A percentile compares a stretch with the other conserved stretches of the same genome.
Evolutionary conservation across 2,888 invertebrate genomes (phyloP).

Genomic region (Leptothorax acervorum): DNA sequence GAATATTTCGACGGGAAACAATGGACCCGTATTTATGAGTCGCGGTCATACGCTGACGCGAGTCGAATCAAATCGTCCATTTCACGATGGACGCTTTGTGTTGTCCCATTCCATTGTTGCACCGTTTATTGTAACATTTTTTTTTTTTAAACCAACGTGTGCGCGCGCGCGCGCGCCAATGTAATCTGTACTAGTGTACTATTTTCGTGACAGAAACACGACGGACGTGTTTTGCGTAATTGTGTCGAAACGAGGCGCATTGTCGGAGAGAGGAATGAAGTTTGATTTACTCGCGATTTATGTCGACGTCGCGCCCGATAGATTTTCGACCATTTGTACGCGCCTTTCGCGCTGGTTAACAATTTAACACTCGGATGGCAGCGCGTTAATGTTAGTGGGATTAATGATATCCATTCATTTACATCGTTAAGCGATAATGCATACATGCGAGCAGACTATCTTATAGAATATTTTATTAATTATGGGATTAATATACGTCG

Average conservation of each 20-base stretch:
- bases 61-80: constrained; percentile 33
- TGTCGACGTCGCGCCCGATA: background rate
- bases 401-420: constrained; percentile 1
- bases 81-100: constrained; percentile 47
- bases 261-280: constrained; percentile 27
- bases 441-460: background rate
- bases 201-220: constrained; percentile 38
- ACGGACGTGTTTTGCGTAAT: constrained; percentile 43
- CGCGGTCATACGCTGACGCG: constrained; percentile 34
- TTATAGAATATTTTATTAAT: constrained; percentile 24
- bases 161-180: background rate
- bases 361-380: constrained; percentile 23
- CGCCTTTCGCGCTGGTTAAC: constrained; percentile 27
- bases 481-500: constrained; percentile 13
- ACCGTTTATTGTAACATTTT: constrained; percentile 22
- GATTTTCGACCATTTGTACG: constrained; percentile 41
- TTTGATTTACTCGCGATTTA: constrained; percentile 44
- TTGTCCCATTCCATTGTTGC: constrained; percentile 39
- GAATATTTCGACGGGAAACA: constrained; percentile 58
- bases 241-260: constrained; percentile 25
- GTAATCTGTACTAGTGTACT: constrained; percentile 41
- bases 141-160: background rate
- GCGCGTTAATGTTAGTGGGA: constrained; percentile 27
- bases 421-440: background rate
- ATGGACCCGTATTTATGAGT: constrained; percentile 62